Evolutionary conservation across 2,888 invertebrate genomes (phyloP).

Genomic region (Amphimallon solstitiale): DNA sequence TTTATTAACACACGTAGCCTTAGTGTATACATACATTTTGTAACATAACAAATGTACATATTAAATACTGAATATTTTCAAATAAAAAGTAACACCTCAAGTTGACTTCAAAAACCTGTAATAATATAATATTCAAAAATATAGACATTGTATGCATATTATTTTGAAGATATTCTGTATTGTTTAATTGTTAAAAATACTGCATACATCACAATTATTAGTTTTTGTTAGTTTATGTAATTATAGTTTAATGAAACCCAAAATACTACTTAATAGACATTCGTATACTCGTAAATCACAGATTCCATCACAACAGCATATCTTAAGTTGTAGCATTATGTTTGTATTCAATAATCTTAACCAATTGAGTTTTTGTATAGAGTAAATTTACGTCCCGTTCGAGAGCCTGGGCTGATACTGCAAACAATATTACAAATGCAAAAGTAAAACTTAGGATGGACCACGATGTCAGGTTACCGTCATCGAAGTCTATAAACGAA

Average conservation of each 20-base stretch:
- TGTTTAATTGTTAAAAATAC: not conserved
- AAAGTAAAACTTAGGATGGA: conserved; percentile 72
- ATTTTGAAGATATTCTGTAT: not conserved
- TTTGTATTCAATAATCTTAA: conserved; percentile 3
- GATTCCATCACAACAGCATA: conserved; percentile 16
- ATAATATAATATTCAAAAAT: no score
- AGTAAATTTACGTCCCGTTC: conserved; percentile 85
- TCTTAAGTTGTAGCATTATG: not conserved
- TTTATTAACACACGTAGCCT: no score
- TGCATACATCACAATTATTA: conserved; percentile 17
- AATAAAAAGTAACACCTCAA: no score
- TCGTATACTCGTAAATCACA: conserved; percentile 15
- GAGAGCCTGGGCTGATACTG: conserved; percentile 81
- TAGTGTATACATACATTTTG: no score
- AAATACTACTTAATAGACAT: conserved; percentile 16
- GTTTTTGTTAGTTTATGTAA: conserved; percentile 14
- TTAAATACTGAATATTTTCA: conserved; percentile 1
- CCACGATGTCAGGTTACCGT: conserved; percentile 66
- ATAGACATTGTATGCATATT: no score
- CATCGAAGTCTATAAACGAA: conserved; percentile 51
- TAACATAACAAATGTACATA: not conserved
- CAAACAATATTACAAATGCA: conserved; percentile 64
- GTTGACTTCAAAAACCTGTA: no score
- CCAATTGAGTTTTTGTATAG: conserved; percentile 60
- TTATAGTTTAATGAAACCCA: conserved; percentile 5